These are phyloP conservation scores for Leuciscus waleckii DNA, from an alignment of 2,797 vertebrate genomes.

Conservation along the genomic window DNA sequence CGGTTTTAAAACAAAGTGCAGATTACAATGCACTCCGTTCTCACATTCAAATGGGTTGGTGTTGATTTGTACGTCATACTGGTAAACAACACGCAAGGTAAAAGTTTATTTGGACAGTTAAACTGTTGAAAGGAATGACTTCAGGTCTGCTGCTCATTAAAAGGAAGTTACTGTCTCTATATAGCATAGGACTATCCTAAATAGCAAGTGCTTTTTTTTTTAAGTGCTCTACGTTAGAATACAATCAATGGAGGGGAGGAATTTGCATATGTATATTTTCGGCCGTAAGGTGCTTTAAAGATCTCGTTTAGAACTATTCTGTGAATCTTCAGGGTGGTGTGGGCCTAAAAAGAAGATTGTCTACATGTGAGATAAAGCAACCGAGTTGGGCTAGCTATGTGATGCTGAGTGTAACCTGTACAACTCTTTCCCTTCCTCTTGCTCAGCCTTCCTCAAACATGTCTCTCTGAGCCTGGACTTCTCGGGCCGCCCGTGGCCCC, in stretches of 20 bases:
- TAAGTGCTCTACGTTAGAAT: conserved; percentile 80
- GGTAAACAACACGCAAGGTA: conserved; percentile 73
- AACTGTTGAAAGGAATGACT: conserved; percentile 30
- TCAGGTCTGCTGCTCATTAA: conserved; percentile 11
- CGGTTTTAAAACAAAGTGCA: conserved; percentile 79
- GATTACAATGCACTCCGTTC: conserved; percentile 74
- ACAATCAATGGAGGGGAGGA: conserved; percentile 73
- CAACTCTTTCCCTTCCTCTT: background rate
- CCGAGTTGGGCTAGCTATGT: conserved; percentile 35
- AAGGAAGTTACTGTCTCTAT: conserved; percentile 7
- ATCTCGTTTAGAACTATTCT: conserved; percentile 15
- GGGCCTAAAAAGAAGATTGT: conserved; percentile 13
- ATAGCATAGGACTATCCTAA: conserved; percentile 68
- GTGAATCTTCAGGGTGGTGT: background rate
- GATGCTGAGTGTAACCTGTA: conserved; percentile 27
- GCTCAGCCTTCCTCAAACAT: background rate
- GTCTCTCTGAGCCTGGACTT: conserved; percentile 20
- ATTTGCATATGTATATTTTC: conserved; percentile 67
- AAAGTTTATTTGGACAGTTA: conserved; percentile 47
- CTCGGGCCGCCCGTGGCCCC: background rate
- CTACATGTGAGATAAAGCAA: conserved; percentile 39
- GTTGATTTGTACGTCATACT: conserved; percentile 70
- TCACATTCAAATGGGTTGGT: conserved; percentile 75
- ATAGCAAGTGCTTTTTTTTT: conserved; percentile 61
- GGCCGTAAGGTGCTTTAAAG: conserved; percentile 61